phyloP scores from a whole-genome alignment of 2,113 vertebrate genomes.

The Motacilla tschutschensis region DNA sequence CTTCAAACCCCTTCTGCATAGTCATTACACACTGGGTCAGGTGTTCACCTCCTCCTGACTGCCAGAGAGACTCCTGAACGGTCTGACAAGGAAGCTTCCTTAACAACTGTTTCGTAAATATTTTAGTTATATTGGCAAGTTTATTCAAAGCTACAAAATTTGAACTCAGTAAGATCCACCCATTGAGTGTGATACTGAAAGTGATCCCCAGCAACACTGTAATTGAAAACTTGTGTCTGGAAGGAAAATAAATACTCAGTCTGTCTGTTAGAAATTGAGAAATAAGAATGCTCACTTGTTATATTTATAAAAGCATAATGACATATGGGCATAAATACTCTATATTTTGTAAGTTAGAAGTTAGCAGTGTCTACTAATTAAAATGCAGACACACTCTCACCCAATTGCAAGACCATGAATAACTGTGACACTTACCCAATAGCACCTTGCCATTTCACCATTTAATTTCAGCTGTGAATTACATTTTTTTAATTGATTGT shows the following conservation, averaged over 20 bases:
- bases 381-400: conserved; percentile 50
- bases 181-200: background rate
- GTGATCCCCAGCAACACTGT: background rate
- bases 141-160: background rate
- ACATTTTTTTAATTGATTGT: conserved; percentile 44
- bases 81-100: background rate
- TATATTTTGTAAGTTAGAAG: conserved; percentile 20
- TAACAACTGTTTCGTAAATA: background rate
- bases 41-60: accelerated
- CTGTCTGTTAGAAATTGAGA: background rate
- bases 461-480: conserved; percentile 33
- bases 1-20: background rate
- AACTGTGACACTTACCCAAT: conserved; percentile 63
- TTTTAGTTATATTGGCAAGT: background rate
- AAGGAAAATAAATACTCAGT: background rate
- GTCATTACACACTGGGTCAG: accelerated
- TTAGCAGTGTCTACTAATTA: conserved; percentile 56
- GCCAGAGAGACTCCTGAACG: background rate
- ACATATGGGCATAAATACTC: background rate
- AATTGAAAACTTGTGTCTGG: background rate
- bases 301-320: conserved; percentile 21
- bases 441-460: conserved; percentile 33
- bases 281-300: background rate
- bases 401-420: conserved; percentile 49
- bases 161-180: background rate